These are phyloP conservation scores for Etia nguti DNA, from an alignment of 2,113 vertebrate species.

Conservation along the genomic window DNA sequence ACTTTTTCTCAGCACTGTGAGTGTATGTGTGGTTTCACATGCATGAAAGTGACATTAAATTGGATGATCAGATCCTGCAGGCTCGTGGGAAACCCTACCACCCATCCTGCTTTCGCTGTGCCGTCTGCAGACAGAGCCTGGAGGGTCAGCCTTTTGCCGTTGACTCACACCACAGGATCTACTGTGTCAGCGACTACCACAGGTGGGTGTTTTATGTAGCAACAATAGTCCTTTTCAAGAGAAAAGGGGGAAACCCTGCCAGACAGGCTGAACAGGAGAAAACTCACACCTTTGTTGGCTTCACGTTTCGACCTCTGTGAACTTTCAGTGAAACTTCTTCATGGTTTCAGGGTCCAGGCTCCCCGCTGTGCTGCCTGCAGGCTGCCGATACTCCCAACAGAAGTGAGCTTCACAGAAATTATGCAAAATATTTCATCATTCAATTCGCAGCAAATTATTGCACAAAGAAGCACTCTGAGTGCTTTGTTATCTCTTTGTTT, in stretches of 20 bases:
- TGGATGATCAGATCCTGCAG: constrained; percentile 81
- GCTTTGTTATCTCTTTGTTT: neutral
- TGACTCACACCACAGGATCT: constrained; percentile 82
- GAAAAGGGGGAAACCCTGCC: neutral
- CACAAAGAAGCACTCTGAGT: neutral
- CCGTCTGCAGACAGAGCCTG: constrained; percentile 82
- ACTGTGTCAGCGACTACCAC: constrained; percentile 90
- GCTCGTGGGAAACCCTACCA: constrained; percentile 89
- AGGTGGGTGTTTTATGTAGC: constrained; percentile 69
- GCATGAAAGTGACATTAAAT: neutral
- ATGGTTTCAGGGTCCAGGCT: constrained; percentile 48
- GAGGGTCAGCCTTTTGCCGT: constrained; percentile 86
- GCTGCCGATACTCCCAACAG: constrained; percentile 48
- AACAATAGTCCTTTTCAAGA: neutral
- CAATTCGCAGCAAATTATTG: neutral
- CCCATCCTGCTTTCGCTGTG: constrained; percentile 87
- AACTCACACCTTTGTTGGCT: neutral
- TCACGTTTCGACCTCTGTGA: neutral
- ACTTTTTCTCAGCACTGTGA: neutral
- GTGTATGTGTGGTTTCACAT: neutral
- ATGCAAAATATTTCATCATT: neutral
- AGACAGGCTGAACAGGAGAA: neutral
- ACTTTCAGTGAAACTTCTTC: neutral
- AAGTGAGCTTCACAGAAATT: constrained; percentile 25
- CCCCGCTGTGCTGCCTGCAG: constrained; percentile 49